phyloP scores from a whole-genome alignment of 2,797 vertebrate genomes.

The Clarias laeviceps region DNA sequence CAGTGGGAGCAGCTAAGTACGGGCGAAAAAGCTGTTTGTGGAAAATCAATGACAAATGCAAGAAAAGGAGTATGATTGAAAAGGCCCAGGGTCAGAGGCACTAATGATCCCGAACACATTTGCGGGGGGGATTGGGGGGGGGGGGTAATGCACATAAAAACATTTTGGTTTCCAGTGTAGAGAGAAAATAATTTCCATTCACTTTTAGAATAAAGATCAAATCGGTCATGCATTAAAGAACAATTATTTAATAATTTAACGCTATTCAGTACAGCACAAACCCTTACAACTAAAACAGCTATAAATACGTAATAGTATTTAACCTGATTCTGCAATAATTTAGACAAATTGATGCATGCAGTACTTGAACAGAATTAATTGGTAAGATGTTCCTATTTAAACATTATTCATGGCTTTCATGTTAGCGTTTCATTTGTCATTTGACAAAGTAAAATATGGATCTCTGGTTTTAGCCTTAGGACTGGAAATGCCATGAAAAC shows the following conservation, averaged over 20 bases:
- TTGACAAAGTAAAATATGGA: not conserved
- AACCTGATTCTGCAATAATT: not conserved
- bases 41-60: constrained; percentile 27
- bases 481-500: not conserved
- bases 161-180: constrained; percentile 36
- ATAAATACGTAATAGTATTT: not conserved
- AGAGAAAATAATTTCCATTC: constrained; percentile 37
- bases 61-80: constrained; percentile 29
- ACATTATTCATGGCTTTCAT: not conserved
- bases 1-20: constrained; percentile 36
- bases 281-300: not conserved
- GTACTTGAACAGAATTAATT: not conserved
- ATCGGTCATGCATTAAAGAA: not conserved
- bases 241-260: no score
- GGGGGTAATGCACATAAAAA: not conserved
- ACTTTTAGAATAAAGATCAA: constrained; percentile 13
- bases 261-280: not conserved
- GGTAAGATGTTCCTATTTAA: not conserved
- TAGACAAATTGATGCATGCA: not conserved
- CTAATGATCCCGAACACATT: constrained; percentile 28
- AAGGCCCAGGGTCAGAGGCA: constrained; percentile 23
- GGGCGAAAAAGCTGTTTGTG: constrained; percentile 23
- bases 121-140: not conserved
- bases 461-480: not conserved
- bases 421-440: no score